Percentiles rank a stretch among this genome's conserved stretches.
phyloP scores from a whole-genome alignment of 2,113 vertebrate genomes.

The Clarias macrocephalus region DNA sequence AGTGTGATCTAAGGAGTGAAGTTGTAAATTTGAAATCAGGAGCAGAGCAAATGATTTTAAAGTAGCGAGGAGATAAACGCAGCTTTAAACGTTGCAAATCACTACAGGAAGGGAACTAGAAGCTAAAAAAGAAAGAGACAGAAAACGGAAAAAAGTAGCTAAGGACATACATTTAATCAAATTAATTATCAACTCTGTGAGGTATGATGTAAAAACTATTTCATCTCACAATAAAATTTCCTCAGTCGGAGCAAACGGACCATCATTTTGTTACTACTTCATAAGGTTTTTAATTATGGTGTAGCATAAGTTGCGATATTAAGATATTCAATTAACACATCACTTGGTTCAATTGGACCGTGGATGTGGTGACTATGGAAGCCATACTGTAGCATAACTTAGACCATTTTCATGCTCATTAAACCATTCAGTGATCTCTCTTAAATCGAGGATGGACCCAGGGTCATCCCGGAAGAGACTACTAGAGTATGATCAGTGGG shows the following conservation, averaged over 20 bases:
- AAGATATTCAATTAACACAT: neutral
- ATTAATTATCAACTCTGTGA: neutral
- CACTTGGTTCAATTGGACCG: neutral
- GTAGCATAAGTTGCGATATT: neutral
- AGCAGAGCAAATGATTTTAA: conserved; percentile 1
- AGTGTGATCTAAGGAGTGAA: conserved; percentile 3
- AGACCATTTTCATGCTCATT: neutral
- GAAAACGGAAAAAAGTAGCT: neutral
- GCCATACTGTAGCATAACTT: neutral
- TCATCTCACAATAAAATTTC: neutral
- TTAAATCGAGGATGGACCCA: neutral
- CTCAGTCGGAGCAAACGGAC: neutral
- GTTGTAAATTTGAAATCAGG: neutral
- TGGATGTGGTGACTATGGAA: neutral
- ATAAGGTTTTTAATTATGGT: neutral
- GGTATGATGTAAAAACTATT: neutral
- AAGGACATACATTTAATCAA: neutral
- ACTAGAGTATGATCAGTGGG: neutral
- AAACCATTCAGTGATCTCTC: neutral
- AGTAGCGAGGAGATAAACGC: neutral
- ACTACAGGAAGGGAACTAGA: no score
- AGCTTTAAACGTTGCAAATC: neutral
- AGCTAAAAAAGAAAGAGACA: neutral
- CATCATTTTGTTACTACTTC: no score
- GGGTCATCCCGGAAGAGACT: neutral